Conservation (phyloP, 53 echinoderm and acorn worm species). For the Hippasteria phrygiana region DNA sequence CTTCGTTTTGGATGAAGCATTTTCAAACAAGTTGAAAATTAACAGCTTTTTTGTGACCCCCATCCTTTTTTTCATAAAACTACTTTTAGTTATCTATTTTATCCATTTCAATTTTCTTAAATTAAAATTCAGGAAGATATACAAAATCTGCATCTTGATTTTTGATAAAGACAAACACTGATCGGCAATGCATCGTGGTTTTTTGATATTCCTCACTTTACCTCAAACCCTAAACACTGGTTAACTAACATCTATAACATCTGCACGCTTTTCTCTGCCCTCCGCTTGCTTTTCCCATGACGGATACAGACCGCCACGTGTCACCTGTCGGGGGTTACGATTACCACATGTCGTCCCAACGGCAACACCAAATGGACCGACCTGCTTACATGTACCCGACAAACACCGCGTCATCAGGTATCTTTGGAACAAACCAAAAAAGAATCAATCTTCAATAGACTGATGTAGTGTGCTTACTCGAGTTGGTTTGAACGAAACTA, state of each 20-base stretch:
- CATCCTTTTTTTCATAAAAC: too few relatives aligned
- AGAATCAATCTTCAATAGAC: too few relatives aligned
- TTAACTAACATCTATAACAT: conserved; percentile 39
- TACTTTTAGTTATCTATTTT: too few relatives aligned
- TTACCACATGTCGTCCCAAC: conserved; percentile 66
- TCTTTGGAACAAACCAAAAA: too few relatives aligned
- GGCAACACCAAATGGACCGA: conserved; percentile 71
- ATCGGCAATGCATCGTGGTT: conserved; percentile 36
- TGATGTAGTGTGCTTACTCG: too few relatives aligned
- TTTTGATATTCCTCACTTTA: background rate
- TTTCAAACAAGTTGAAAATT: background rate
- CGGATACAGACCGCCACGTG: conserved; percentile 65
- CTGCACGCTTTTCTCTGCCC: conserved; percentile 17
- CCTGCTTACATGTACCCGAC: conserved; percentile 88
- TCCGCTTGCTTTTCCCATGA: background rate
- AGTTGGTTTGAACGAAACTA: too few relatives aligned
- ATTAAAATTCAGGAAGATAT: too few relatives aligned
- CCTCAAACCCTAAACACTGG: background rate
- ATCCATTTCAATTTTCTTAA: too few relatives aligned
- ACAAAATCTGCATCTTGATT: background rate
- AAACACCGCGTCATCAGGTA: conserved; percentile 77
- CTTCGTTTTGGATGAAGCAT: background rate
- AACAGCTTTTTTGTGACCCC: background rate
- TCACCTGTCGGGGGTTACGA: conserved; percentile 74
- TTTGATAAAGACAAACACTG: background rate